These are phyloP conservation scores for Pelobates fuscus DNA, from an alignment of 2,113 vertebrate genomes.

Conservation along the genomic window DNA sequence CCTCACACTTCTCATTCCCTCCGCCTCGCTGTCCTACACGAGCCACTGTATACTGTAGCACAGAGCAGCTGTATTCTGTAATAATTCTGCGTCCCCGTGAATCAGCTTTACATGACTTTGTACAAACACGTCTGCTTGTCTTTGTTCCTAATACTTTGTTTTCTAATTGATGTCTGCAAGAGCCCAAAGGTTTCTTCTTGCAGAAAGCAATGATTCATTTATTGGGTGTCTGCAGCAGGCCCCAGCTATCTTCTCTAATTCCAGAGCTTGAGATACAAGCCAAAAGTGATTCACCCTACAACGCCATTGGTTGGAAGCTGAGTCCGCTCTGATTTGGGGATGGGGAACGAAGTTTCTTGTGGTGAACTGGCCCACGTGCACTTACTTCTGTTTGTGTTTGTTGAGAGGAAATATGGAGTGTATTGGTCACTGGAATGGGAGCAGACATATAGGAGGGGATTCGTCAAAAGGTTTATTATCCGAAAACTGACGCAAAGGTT, in stretches of 20 bases:
- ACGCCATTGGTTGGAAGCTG: not conserved
- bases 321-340: not conserved
- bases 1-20: no score
- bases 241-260: conserved; percentile 67
- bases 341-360: no score
- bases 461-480: no score
- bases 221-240: conserved; percentile 71
- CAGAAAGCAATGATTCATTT: conserved; percentile 77
- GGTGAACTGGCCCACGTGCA: not conserved
- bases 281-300: conserved; percentile 66
- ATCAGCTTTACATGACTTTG: conserved; percentile 72
- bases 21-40: conserved; percentile 16
- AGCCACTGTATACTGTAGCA: conserved; percentile 54
- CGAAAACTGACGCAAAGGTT: no score
- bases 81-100: conserved; percentile 72
- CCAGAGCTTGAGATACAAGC: conserved; percentile 64
- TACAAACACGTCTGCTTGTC: conserved; percentile 76
- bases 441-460: no score
- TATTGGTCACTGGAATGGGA: no score
- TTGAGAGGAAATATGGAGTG: no score
- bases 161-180: conserved; percentile 74
- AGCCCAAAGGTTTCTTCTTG: conserved; percentile 76
- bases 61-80: conserved; percentile 63
- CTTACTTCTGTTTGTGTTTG: not conserved
- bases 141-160: conserved; percentile 75